Evolutionary conservation across 2,797 vertebrate species (phyloP), one percentile per base, ranked within the genome.

Genomic region (Okamejei kenojei): DNA sequence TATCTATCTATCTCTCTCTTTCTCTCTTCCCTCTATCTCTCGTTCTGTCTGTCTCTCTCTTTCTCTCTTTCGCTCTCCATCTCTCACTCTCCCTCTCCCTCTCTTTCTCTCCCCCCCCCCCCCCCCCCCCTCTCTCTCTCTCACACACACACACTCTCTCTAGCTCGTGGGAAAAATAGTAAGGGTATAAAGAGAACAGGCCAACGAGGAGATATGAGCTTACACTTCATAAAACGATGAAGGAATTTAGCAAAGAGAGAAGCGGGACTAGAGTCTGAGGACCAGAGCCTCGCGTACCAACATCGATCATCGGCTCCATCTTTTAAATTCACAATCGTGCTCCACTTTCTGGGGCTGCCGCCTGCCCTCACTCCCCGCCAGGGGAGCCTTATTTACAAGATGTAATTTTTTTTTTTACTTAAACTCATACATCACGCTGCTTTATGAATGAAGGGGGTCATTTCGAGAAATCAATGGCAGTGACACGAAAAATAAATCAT

Each of bases 401-500:
- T 32, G 93, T 32, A 86, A 93, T 95, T 95, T 95, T 92, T 90
- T 92, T 90, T 76, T 93, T 92, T 80, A 93, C 54, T 29, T 88
- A 35, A 95, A 93, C 80, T 93, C 94, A 84, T 94, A 93, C 58
- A 94, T 95, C 94, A 93, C 63, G 93, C 91, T n/a, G 81, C 63
- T 68, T 94, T n/a, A 81, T 93, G 93, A 94, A 76, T 93, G 94
- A 93, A 93, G 91, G 81, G 90, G 94, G 93, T 93, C 94, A 93
- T 93, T 32, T 90, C 80, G 94, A 65, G 93, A 93, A 94, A 93
- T 74, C 93, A 79, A 93, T 94, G 90, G 93, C 94, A 35, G 93
- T 93, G 90, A 93, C 93, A 65, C 94, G 71, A 79, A 35, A 68
- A 94, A 95, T 95, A 95, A 95, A 95, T 95, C 95, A 95, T 71